Base-by-base conservation (phyloP, 2,888 invertebrate species). In the Amiota communis region DNA sequence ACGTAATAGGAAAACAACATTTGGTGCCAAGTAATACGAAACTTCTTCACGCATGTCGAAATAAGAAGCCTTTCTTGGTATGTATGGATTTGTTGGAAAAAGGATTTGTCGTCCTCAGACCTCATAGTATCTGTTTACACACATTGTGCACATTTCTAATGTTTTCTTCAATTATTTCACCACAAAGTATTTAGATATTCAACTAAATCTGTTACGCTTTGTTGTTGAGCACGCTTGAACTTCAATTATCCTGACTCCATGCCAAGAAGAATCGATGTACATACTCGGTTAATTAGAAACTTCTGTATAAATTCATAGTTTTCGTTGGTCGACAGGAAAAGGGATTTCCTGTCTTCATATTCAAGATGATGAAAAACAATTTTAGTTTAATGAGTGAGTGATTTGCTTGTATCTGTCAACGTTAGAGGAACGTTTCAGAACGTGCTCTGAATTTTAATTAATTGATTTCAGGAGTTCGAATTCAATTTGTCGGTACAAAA, bases 321-420 rank as follows among this genome's bases (percentile, higher is more conserved):
- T 11, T 2, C 48, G 20, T 13, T 12, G 10, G 47, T n/a, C 64
- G 70, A 75, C 78, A 82, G 82, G 75, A 79, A 82, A 85, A 79
- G 73, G 85, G 85, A 85, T 83, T 85, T 83, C 83, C 83, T 83
- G 85, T 78, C 81, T 81, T 83, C 80, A 82, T 78, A 13, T 72
- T 70, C 71, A 36, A 36, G 23, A 51, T 10, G 23, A 36, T n/a
- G 48, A 23, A 9, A 20, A 51, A 20, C 47, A 63, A 20, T 23
- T 48, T 51, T 15, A 53, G 36, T 63, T n/a, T 13, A 36, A 36
- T 36, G 36, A 63, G 12, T 71, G 59, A n/a, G 49, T 70, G 49
- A 59, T 61, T 70, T 61, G 49, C 12, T 59, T 20, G 10, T 15
- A 57, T 15, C 46, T 57, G 70, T 47, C 70, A 70, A 46, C 56